Conservation (phyloP, 2,113 vertebrate species). For the Axis porcinus region DNA sequence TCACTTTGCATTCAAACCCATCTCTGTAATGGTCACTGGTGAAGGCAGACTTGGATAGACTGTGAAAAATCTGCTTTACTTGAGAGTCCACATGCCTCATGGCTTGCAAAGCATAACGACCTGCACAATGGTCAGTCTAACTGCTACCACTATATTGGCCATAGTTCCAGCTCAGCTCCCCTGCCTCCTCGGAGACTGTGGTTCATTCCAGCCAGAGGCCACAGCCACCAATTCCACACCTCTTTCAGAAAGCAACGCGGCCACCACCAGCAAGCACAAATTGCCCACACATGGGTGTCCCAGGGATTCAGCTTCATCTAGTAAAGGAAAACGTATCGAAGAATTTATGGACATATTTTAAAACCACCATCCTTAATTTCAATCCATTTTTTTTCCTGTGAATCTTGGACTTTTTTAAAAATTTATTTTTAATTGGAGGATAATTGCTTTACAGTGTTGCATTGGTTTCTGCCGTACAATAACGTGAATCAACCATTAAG, state of each 20-base stretch:
- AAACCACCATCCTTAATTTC: constrained; percentile 15
- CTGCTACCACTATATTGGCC: background rate
- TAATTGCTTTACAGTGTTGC: background rate
- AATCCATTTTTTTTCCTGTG: background rate
- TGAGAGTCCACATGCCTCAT: constrained; percentile 89
- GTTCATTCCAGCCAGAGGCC: background rate
- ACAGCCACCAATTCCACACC: background rate
- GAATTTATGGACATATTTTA: background rate
- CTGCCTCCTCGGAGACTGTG: fast-evolving
- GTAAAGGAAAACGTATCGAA: background rate
- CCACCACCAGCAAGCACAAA: background rate
- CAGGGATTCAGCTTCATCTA: background rate
- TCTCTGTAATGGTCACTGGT: background rate
- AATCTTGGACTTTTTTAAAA: background rate
- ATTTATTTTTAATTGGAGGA: background rate
- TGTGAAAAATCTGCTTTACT: constrained; percentile 86
- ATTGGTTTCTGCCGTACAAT: background rate
- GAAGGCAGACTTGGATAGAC: constrained; percentile 81
- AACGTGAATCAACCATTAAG: background rate
- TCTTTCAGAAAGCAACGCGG: background rate
- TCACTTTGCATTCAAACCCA: background rate
- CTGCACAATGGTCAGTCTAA: constrained; percentile 53
- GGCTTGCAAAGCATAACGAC: constrained; percentile 86
- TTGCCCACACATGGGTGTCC: background rate
- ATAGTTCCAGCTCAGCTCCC: background rate